Conservation (phyloP, 2,113 vertebrate genomes). For the Nyctereutes procyonoides region DNA sequence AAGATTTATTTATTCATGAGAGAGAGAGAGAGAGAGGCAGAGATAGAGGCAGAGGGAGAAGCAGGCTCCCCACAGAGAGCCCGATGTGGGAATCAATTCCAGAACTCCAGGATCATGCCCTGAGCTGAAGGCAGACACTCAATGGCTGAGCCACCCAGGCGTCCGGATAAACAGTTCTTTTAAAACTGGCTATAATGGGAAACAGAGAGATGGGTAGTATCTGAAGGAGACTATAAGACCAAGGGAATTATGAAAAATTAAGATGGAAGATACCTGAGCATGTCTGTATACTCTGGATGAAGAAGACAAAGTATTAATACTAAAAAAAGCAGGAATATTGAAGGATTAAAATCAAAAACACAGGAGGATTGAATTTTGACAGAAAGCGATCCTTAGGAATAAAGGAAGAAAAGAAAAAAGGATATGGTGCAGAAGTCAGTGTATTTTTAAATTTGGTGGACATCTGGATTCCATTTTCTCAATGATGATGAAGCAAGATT, state of each 20-base stretch:
- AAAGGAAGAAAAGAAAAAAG: background rate
- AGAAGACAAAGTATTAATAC: background rate
- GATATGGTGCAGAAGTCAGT: background rate
- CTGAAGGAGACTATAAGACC: background rate
- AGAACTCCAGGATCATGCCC: no score
- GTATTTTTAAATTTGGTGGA: background rate
- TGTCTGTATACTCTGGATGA: background rate
- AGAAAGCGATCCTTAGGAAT: background rate
- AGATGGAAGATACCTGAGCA: background rate
- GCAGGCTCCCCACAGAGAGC: no score
- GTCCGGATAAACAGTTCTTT: background rate
- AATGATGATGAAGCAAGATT: background rate
- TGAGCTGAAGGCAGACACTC: no score
- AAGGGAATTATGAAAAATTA: slow-evolving; percentile 13
- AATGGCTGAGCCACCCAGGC: no score
- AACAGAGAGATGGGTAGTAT: background rate
- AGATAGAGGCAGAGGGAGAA: no score
- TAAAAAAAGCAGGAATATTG: slow-evolving; percentile 27
- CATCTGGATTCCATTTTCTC: background rate
- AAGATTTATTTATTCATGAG: no score
- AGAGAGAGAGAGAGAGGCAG: no score
- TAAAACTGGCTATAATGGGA: background rate
- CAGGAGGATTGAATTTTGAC: background rate
- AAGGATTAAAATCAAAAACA: slow-evolving; percentile 15
- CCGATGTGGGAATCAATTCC: no score